Evolutionary conservation across 1,140 invertebrate genomes (phyloP), one percentile per base, ranked within the genome.

Genomic region (Plutomurus gul): DNA sequence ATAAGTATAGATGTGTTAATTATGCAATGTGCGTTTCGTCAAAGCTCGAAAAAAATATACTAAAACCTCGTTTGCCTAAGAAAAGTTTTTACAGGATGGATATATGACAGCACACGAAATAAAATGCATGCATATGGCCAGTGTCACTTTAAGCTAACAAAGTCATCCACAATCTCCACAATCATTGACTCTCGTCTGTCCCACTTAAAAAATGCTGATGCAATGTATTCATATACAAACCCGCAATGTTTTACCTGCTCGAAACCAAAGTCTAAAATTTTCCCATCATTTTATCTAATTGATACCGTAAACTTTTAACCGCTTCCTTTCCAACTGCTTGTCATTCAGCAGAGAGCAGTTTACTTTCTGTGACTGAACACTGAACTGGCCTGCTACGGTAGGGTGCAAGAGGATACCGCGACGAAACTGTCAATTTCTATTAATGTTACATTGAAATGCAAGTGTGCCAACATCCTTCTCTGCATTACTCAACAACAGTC

Each of bases 391-490:
- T 65, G 25, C 18, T 22, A 25, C 25, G 25, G 36, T n/a, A 33
- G 27, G 16, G 13, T 11, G 16, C 16, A 33, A 65, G 30, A 33
- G 56, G 56, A 65, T 33, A 65, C 56, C 56, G 36, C 56, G 36
- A 65, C 56, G 36, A 65, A 33, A 65, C 27, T 65, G 56, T 65
- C 56, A 65, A 65, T 65, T 65, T 65, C 56, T 65, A 16, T 33
- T 65, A 65, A 33, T 65, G 16, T 65, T 65, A 30, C 56, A 65
- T 27, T 33, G 1, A n/a, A 16, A n/a, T 65, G 16, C 30, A 47
- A 56, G n/a, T n/a, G n/a, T n/a, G n/a, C n/a, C n/a, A n/a, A n/a
- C n/a, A n/a, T n/a, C n/a, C n/a, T n/a, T n/a, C n/a, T n/a, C n/a
- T n/a, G n/a, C 8, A 56, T 56, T 56, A 56, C 51, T 65, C 56